A percentile compares a stretch with the other conserved stretches of the same genome.
Conservation (phyloP, 2,888 invertebrate species). For the Selenia dentaria region DNA sequence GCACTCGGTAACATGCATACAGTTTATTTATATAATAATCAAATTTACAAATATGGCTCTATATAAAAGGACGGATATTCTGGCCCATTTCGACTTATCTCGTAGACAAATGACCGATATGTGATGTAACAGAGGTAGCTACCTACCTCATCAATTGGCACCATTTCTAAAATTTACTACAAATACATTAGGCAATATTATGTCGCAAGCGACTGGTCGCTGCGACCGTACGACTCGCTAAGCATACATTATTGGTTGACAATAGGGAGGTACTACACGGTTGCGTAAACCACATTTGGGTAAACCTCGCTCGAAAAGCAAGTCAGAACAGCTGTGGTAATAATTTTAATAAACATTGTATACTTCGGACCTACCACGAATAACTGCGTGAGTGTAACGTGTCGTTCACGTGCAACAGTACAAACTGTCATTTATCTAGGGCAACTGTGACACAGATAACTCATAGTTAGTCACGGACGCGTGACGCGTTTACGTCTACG, state of each 20-base stretch:
- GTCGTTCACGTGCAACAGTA: too few species aligned
- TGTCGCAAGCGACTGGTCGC: constrained; percentile 9
- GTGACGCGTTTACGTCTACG: too few species aligned
- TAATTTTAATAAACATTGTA: too few species aligned
- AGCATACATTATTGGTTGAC: constrained; percentile 15
- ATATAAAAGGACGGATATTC: constrained; percentile 58
- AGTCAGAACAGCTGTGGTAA: constrained; percentile 1
- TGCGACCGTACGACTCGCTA: neutral
- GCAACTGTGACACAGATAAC: too few species aligned
- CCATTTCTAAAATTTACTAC: constrained; percentile 16
- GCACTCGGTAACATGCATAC: constrained; percentile 44
- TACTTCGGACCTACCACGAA: too few species aligned
- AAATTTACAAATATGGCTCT: constrained; percentile 51
- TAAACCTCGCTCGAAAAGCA: constrained; percentile 6
- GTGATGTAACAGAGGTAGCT: constrained; percentile 19
- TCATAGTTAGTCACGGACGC: too few species aligned
- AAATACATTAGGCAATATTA: constrained; percentile 9
- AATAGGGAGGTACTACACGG: constrained; percentile 5
- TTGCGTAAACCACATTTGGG: constrained; percentile 11
- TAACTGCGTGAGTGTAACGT: too few species aligned
- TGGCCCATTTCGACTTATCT: constrained; percentile 35
- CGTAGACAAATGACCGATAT: constrained; percentile 16
- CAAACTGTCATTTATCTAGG: too few species aligned
- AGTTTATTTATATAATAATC: constrained; percentile 33
- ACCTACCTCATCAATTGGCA: constrained; percentile 21